Evolutionary conservation across 2,797 vertebrate genomes (phyloP).

Genomic region (Chaetodon trifasciatus): DNA sequence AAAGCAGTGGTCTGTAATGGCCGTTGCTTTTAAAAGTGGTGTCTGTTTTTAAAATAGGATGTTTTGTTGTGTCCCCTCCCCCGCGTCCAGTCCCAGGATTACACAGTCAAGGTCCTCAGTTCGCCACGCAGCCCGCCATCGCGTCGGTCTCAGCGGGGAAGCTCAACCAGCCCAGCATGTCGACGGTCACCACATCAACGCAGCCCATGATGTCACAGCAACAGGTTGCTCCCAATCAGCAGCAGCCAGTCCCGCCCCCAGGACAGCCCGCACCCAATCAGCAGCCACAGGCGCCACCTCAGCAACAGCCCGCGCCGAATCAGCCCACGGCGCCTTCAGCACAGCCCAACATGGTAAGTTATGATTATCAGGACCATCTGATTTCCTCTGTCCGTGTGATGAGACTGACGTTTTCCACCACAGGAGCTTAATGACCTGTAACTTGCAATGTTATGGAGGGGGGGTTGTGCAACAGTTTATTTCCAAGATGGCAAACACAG

Average conservation of each 20-base stretch:
- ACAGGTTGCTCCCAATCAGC: constrained; percentile 73
- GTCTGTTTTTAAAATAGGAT: background rate
- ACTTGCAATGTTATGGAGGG: background rate
- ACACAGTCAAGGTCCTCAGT: constrained; percentile 77
- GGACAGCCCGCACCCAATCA: constrained; percentile 80
- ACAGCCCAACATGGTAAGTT: constrained; percentile 85
- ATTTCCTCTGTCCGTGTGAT: background rate
- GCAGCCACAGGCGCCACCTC: constrained; percentile 71
- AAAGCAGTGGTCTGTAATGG: background rate
- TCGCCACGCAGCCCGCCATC: constrained; percentile 81
- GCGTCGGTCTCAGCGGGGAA: constrained; percentile 85
- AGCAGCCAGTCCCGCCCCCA: constrained; percentile 77
- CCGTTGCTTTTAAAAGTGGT: background rate
- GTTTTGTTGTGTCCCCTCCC: background rate
- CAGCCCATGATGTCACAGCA: constrained; percentile 79
- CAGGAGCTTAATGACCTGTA: background rate
- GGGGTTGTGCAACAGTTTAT: background rate
- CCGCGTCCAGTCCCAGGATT: constrained; percentile 70
- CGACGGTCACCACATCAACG: constrained; percentile 86
- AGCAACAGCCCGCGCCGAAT: constrained; percentile 79
- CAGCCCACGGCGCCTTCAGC: constrained; percentile 69
- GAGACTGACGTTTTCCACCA: background rate
- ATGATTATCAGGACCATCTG: background rate
- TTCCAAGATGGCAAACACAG: background rate
- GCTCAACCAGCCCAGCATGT: constrained; percentile 85